Percentiles rank a stretch among this genome's conserved stretches.
Evolutionary conservation across 2,113 vertebrate species (phyloP).

Genomic region (Melospiza georgiana): DNA sequence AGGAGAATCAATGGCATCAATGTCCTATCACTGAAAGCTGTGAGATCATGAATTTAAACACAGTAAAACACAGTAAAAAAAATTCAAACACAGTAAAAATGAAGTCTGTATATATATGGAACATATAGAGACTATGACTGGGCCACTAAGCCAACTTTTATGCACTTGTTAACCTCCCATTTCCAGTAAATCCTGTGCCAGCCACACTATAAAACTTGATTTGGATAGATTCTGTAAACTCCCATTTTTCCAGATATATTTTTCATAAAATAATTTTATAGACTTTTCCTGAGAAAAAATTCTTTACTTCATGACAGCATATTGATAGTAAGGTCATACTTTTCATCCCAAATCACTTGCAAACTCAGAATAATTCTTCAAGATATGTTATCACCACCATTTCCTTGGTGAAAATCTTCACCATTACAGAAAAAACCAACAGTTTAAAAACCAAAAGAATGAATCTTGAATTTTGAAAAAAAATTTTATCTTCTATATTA

Average conservation of each 20-base stretch:
- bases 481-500: neutral
- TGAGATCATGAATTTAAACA: neutral
- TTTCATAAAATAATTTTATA: neutral
- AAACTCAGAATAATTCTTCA: neutral
- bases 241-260: neutral
- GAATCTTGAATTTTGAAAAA: neutral
- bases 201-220: neutral
- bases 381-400: neutral
- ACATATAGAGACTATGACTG: neutral
- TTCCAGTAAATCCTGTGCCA: neutral
- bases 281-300: neutral
- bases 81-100: neutral
- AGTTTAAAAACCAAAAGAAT: neutral
- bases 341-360: neutral
- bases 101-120: neutral
- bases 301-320: neutral
- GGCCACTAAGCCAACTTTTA: neutral
- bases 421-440: neutral
- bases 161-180: neutral
- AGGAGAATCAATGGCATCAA: neutral
- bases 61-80: neutral
- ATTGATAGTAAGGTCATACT: neutral
- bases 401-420: neutral
- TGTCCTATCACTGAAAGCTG: neutral
- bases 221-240: neutral